Evolutionary conservation across 35 echinoderm and acorn worm species (phyloP).

Genomic region (Patiria miniata): DNA sequence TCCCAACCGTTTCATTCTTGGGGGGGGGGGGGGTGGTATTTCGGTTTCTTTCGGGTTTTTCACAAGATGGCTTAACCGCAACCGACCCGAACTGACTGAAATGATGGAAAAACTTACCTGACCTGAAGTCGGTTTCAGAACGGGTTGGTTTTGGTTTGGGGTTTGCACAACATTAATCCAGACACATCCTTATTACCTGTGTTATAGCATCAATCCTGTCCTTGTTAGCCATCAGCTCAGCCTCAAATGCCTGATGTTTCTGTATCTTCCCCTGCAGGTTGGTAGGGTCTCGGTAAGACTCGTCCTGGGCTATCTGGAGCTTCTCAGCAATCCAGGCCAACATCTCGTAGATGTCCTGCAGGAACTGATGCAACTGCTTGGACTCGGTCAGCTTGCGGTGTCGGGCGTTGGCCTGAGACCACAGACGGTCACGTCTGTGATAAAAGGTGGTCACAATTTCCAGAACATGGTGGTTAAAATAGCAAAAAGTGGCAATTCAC

Average conservation of each 20-base stretch:
- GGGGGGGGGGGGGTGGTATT: too few relatives aligned
- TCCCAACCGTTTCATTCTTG: too few relatives aligned
- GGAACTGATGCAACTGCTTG: slow-evolving; percentile 62
- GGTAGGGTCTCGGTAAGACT: slow-evolving; percentile 71
- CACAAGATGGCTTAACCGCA: too few relatives aligned
- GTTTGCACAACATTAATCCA: too few relatives aligned
- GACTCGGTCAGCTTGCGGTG: slow-evolving; percentile 56
- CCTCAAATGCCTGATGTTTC: slow-evolving; percentile 86
- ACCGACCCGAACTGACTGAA: too few relatives aligned
- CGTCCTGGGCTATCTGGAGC: slow-evolving; percentile 67
- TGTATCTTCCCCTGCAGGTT: slow-evolving; percentile 84
- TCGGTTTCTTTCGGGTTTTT: too few relatives aligned
- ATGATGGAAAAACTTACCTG: too few relatives aligned
- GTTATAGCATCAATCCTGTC: slow-evolving; percentile 57
- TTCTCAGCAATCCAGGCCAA: slow-evolving; percentile 84
- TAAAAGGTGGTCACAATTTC: not conserved
- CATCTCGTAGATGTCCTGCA: slow-evolving; percentile 81
- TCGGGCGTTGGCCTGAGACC: slow-evolving; percentile 13
- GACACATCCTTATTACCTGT: slow-evolving; percentile 8
- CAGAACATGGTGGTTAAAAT: too few relatives aligned
- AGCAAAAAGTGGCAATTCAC: too few relatives aligned
- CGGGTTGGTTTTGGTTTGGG: too few relatives aligned
- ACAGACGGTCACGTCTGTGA: slow-evolving; percentile 71
- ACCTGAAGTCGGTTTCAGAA: too few relatives aligned
- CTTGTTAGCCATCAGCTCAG: slow-evolving; percentile 74